Base-by-base conservation (phyloP, 2,888 invertebrate species). In the Apodemia mormo region DNA sequence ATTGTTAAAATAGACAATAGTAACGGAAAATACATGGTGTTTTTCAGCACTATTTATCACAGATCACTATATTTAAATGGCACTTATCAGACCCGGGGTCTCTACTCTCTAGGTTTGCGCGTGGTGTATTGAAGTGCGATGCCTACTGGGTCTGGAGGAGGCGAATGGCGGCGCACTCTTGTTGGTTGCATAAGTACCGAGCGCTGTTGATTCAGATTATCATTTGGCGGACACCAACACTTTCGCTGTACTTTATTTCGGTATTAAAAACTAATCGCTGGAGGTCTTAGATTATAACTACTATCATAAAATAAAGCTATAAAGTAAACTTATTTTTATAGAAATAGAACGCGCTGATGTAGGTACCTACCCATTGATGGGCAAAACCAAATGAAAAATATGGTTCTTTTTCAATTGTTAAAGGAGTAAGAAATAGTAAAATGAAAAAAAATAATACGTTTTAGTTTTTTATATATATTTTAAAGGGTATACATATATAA, bases 221-320 rank as follows among this genome's bases (percentile, higher is more conserved):
- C 89, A 89, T 92, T 92, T 92, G 92, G 89, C 90, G 92, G 92
- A 88, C 92, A 88, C 87, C 80, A 79, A 85, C 85, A 92, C 92
- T 92, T 92, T 92, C 92, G 90, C 92, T 89, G 82, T 83, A 84
- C 75, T 82, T 81, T 80, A 79, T 78, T 81, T 79, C 80, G 77
- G 77, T 77, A 70, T 76, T 75, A 58, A 66, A 70, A 66, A 54
- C 30, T 33, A 29, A 64, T 58, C 37, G 61, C 37, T 49, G 29
- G 52, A 29, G 56, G 66, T n/a, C 65, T 49, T 43, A 52, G 54
- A 40, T 22, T 54, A 54, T 40, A 54, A 54, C 54, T 7, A 54
- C 54, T 6, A 22, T 54, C 2, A 22, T 54, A 54, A 52, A 54
- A 8, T 22, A 49, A 49, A 49, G 14, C 14, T 49, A 6, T 5